Evolutionary conservation across 2,113 vertebrate species (phyloP), one percentile per base, ranked within the genome.

Genomic region (Australoheros scitulus): DNA sequence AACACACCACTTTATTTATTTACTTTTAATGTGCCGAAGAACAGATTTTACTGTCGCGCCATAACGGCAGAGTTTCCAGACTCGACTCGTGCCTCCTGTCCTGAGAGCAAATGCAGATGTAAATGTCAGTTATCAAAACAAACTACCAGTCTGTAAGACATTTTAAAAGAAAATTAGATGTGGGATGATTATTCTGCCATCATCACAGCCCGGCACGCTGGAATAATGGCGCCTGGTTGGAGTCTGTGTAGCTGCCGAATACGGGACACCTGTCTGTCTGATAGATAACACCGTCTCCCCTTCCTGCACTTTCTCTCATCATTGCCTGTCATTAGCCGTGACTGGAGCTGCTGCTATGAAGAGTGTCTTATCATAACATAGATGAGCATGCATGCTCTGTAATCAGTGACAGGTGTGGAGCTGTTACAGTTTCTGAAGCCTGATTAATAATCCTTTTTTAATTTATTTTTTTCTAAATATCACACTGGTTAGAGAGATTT

Each of bases 251-350:
- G 84, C 81, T 68, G 82, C 65, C 79, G 75, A 82, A 82, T 0
- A n/a, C 24, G 64, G 43, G 77, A 90, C 24, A 36, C 50, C 83
- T 84, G 86, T 82, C 86, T 81, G 47, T 87, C 85, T 85, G 3
- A 18, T 11, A 52, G 32, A 80, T 64, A 81, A 36, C 77, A 50
- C 47, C 43, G 41, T 26, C 38, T 75, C 68, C 61, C 32, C 43
- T 57, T 7, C 47, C 24, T 52, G 41, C 55, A 7, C 43, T 52
- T 17, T n/a, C 18, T 76, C 55, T 82, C 58, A 56, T 79, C 74
- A 18, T n/a, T 38, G 56, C 55, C 61, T 50, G 56, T 74, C 76
- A 76, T 81, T 61, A 87, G 72, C 52, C 20, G 57, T 14, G 50
- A 57, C 32, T 60, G 38, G 11, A 64, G 55, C 77, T 36, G 68